Evolutionary conservation across 2,113 vertebrate species (phyloP).

Genomic region (Eptesicus fuscus): DNA sequence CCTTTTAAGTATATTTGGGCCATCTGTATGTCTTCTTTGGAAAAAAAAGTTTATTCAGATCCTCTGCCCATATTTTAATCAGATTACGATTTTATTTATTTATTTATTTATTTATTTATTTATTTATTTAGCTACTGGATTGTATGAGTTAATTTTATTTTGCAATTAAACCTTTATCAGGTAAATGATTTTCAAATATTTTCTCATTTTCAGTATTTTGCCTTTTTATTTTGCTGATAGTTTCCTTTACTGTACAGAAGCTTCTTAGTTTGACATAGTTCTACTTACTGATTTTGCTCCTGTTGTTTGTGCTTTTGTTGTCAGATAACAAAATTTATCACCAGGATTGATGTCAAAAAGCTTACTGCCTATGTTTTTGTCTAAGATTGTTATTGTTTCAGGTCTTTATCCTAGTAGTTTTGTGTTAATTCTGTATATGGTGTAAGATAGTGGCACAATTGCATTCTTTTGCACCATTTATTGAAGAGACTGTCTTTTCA

Average conservation of each 20-base stretch:
- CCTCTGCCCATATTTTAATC: background rate
- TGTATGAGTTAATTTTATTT: background rate
- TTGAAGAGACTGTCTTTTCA: too few relatives aligned
- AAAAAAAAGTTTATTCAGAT: background rate
- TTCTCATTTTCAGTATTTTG: background rate
- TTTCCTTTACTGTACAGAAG: background rate
- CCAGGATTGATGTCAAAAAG: background rate
- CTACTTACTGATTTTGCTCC: background rate
- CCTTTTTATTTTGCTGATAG: background rate
- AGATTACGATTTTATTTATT: background rate
- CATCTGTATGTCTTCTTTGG: background rate
- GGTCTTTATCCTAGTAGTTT: background rate
- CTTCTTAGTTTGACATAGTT: background rate
- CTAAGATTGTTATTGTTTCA: background rate
- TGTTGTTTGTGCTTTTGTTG: background rate
- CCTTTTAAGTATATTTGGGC: background rate
- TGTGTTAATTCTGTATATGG: background rate
- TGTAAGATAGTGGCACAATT: too few relatives aligned
- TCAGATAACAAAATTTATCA: background rate
- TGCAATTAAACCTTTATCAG: background rate
- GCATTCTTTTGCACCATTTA: too few relatives aligned
- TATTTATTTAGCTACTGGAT: background rate
- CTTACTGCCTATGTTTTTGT: background rate
- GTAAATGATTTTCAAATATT: background rate
- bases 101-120: too few relatives aligned